These are phyloP conservation scores for Merops nubicus DNA, from an alignment of 2,113 vertebrate species.

Conservation along the genomic window DNA sequence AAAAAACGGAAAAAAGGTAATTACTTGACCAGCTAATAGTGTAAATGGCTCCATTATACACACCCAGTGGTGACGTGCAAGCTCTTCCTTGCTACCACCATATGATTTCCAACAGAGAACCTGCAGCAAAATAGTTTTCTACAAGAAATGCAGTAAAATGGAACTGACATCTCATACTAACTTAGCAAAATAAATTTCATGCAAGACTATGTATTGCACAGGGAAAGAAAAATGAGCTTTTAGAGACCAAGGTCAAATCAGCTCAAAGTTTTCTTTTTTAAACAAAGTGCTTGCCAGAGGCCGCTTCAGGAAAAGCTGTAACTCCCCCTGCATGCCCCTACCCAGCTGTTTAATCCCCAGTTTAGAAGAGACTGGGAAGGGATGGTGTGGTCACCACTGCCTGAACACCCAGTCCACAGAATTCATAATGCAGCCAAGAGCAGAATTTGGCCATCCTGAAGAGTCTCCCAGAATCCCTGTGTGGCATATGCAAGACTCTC, in stretches of 20 bases:
- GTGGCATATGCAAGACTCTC: neutral
- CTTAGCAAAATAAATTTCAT: conserved; percentile 16
- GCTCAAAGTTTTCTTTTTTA: neutral
- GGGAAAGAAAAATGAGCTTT: neutral
- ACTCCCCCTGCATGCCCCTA: fast-evolving
- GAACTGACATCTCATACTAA: conserved; percentile 11
- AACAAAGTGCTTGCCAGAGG: neutral
- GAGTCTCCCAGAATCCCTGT: fast-evolving
- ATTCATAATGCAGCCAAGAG: neutral
- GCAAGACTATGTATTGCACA: neutral
- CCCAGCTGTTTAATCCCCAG: neutral
- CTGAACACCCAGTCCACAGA: fast-evolving
- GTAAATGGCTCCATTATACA: neutral
- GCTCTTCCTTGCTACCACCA: neutral
- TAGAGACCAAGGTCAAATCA: neutral
- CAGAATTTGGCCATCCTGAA: neutral
- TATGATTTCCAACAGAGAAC: neutral
- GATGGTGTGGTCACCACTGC: fast-evolving
- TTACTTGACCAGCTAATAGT: conserved; percentile 12
- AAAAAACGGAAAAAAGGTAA: neutral
- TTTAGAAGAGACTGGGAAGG: neutral
- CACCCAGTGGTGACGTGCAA: neutral
- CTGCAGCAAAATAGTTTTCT: neutral
- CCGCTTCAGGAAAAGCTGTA: neutral
- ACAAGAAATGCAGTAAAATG: neutral